Evolutionary conservation across 1,140 invertebrate genomes (phyloP).

Genomic region (Myzus persicae): DNA sequence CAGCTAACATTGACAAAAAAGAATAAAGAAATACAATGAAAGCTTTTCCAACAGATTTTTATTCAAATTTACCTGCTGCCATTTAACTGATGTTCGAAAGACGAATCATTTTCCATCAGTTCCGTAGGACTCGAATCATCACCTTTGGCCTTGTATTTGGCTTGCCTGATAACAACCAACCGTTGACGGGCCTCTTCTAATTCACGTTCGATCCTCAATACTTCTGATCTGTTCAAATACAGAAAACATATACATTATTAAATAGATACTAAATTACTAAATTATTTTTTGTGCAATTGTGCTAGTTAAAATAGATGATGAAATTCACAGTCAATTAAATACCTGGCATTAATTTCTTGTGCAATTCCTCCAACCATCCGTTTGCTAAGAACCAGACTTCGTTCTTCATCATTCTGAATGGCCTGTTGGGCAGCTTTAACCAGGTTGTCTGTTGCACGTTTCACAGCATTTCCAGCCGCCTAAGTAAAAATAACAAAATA

Average conservation of each 20-base stretch:
- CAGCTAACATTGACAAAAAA: neutral
- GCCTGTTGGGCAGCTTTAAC: slow-evolving; percentile 93
- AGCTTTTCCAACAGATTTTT: neutral
- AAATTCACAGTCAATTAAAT: neutral
- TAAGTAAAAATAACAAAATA: slow-evolving; percentile 66
- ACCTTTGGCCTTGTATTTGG: slow-evolving; percentile 77
- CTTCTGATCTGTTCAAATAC: slow-evolving; percentile 73
- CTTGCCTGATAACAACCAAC: slow-evolving; percentile 83
- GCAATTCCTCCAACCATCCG: slow-evolving; percentile 93
- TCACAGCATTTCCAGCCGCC: slow-evolving; percentile 95
- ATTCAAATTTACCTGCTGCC: slow-evolving; percentile 19
- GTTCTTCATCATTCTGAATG: slow-evolving; percentile 90
- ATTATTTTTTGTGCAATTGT: neutral
- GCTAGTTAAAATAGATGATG: neutral
- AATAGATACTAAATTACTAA: too few species aligned
- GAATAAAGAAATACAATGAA: neutral
- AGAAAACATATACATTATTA: neutral
- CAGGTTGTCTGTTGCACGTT: slow-evolving; percentile 95
- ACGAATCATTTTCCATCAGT: slow-evolving; percentile 27
- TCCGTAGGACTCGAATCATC: slow-evolving; percentile 64
- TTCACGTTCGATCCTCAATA: slow-evolving; percentile 91
- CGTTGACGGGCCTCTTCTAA: slow-evolving; percentile 90
- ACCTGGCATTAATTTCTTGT: slow-evolving; percentile 86
- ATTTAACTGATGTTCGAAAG: slow-evolving; percentile 45
- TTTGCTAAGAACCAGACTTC: slow-evolving; percentile 86